A percentile compares a stretch with the other conserved stretches of the same genome.
Conservation (phyloP, 2,888 invertebrate genomes). For the Mantis religiosa region DNA sequence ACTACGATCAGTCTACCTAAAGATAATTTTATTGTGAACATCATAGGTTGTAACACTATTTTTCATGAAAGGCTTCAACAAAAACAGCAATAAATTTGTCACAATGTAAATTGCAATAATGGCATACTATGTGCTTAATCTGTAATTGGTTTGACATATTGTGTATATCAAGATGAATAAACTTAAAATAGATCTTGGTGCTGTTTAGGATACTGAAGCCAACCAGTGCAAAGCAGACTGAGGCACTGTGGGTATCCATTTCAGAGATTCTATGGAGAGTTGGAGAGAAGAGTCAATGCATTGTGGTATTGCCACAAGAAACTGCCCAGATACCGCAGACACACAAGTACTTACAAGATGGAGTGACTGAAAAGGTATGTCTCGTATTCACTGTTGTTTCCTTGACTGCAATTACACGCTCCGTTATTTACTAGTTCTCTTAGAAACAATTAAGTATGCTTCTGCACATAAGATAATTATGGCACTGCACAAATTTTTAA, state of each 20-base stretch:
- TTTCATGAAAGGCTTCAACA: not conserved
- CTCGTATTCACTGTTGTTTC: not conserved
- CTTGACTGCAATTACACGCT: too few species aligned
- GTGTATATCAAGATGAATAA: not conserved
- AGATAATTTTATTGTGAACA: too few species aligned
- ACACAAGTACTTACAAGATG: conserved; percentile 58
- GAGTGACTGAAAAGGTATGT: conserved; percentile 42
- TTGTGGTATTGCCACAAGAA: conserved; percentile 59
- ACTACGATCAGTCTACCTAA: too few species aligned
- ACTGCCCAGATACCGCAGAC: conserved; percentile 61
- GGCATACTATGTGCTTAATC: too few species aligned
- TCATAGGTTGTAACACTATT: not conserved
- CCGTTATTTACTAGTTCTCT: too few species aligned
- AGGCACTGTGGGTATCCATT: conserved; percentile 63
- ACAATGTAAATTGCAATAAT: too few species aligned
- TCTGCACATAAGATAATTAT: too few species aligned
- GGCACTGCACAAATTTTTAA: too few species aligned
- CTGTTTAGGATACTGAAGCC: conserved; percentile 58
- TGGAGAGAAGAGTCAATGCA: conserved; percentile 51
- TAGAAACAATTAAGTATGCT: too few species aligned
- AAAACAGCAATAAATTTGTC: not conserved
- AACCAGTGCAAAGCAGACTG: conserved; percentile 62
- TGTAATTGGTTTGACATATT: too few species aligned
- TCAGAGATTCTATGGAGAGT: conserved; percentile 70
- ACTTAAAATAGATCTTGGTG: not conserved